Base-by-base conservation (phyloP, 53 echinoderm and acorn worm species). In the Arbacia lixula region DNA sequence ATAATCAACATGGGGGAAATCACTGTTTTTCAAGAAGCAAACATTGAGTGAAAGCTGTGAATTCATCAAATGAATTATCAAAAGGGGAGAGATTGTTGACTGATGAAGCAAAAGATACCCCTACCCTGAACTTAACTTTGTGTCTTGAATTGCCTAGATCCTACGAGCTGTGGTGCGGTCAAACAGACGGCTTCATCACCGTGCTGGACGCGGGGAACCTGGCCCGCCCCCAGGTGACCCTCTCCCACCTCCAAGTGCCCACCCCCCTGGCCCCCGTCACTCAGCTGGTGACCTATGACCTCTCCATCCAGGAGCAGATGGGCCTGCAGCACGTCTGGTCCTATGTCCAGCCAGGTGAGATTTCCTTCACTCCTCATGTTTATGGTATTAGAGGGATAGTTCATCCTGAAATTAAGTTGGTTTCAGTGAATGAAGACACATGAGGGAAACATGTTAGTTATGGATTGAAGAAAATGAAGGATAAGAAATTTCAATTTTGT, bases 121-220 rank as follows among this genome's bases (percentile, higher is more conserved):
- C n/a, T n/a, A n/a, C n/a, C n/a, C n/a, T n/a, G n/a, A n/a, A n/a
- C n/a, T n/a, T n/a, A n/a, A n/a, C n/a, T n/a, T n/a, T n/a, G n/a
- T n/a, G n/a, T n/a, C n/a, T n/a, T n/a, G n/a, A n/a, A 9, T 5
- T 38, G n/a, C 42, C 66, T 67, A 94, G 89, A 77, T 88, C 86
- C 9, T 88, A 63, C 42, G 88, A 97, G 72, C 26, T 97, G 6
- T 97, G 98, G 98, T 96, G 98, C 82, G 98, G 98, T 27, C 94
- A 94, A 30, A 71, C 90, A 14, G 98, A 90, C 27, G 98, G 98
- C 14, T 68, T 80, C 73, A 80, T 97, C 57, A 88, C 86, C 42
- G 72, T 94, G 39, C 67, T 97, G 30, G 86, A 92, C 36, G 86
- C 90, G 4, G 67, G 54, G 5, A 86, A 85, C 56, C 85, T 91